These are phyloP conservation scores for Caligus rogercresseyi DNA, from an alignment of 1,140 invertebrate genomes.

Conservation along the genomic window DNA sequence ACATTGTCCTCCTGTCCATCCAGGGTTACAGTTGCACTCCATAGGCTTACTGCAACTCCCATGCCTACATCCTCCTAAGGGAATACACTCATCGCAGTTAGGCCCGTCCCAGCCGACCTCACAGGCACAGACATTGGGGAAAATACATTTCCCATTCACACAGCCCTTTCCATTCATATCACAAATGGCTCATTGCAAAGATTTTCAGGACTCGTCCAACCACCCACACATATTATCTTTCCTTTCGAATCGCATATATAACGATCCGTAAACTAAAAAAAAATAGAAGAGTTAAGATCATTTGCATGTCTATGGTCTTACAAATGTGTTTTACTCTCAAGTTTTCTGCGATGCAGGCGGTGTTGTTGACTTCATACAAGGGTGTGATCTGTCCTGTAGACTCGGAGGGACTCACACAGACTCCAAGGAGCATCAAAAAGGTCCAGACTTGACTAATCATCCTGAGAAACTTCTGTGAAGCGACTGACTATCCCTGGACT, in stretches of 20 bases:
- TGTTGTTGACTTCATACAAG: not conserved
- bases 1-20: constrained; percentile 45
- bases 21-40: constrained; percentile 27
- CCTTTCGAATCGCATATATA: not conserved
- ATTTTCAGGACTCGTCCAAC: not conserved
- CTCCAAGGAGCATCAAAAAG: not conserved
- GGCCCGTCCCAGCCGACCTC: constrained; percentile 61
- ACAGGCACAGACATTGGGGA: constrained; percentile 36
- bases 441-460: too few relatives aligned
- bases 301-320: not conserved
- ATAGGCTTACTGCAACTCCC: constrained; percentile 28
- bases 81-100: constrained; percentile 55
- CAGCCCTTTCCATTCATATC: not conserved
- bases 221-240: not conserved
- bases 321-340: not conserved
- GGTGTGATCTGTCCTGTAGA: not conserved
- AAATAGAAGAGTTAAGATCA: not conserved
- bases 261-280: not conserved
- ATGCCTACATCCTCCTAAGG: constrained; percentile 33
- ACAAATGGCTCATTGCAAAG: not conserved
- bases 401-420: not conserved
- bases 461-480: too few relatives aligned
- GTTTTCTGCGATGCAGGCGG: not conserved
- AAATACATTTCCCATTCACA: not conserved
- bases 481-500: too few relatives aligned